Evolutionary conservation across 2,113 vertebrate genomes (phyloP).

Genomic region (Albula goreensis): DNA sequence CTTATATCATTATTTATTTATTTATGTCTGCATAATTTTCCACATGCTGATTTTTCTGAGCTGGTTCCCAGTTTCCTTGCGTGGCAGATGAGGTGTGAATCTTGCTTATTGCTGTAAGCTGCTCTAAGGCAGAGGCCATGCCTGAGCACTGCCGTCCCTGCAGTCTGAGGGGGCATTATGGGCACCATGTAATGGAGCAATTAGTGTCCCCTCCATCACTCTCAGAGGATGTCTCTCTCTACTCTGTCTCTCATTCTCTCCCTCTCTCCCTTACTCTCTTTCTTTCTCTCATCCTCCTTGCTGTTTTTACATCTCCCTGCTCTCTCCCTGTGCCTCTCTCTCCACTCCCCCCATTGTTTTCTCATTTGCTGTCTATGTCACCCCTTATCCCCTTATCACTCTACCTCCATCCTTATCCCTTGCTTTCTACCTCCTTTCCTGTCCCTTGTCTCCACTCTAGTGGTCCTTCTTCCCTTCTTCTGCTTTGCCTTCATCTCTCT

Average conservation of each 20-base stretch:
- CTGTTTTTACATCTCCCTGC: too few relatives aligned
- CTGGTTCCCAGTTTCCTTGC: slow-evolving; percentile 36
- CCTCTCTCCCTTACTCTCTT: not conserved
- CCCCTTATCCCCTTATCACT: too few relatives aligned
- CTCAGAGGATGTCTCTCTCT: not conserved
- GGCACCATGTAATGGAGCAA: not conserved
- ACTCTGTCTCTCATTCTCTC: not conserved
- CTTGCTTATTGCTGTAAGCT: slow-evolving; percentile 26
- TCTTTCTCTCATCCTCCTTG: not conserved
- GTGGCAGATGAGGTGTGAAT: slow-evolving; percentile 39
- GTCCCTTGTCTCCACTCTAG: not conserved
- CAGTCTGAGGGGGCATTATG: not conserved
- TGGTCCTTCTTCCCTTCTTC: not conserved
- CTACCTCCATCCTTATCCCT: too few relatives aligned
- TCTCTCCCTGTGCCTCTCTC: not conserved
- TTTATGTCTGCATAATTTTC: slow-evolving; percentile 9
- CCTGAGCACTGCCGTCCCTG: not conserved
- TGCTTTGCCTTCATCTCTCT: not conserved
- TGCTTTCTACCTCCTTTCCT: too few relatives aligned
- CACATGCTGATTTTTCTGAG: slow-evolving; percentile 56
- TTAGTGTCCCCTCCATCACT: slow-evolving; percentile 3
- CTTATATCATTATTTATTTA: not conserved
- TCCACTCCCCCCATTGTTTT: too few relatives aligned
- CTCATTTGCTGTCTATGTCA: not conserved
- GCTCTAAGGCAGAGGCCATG: slow-evolving; percentile 40